Base-by-base conservation (phyloP, 2,113 vertebrate genomes). In the Mesocricetus auratus region DNA sequence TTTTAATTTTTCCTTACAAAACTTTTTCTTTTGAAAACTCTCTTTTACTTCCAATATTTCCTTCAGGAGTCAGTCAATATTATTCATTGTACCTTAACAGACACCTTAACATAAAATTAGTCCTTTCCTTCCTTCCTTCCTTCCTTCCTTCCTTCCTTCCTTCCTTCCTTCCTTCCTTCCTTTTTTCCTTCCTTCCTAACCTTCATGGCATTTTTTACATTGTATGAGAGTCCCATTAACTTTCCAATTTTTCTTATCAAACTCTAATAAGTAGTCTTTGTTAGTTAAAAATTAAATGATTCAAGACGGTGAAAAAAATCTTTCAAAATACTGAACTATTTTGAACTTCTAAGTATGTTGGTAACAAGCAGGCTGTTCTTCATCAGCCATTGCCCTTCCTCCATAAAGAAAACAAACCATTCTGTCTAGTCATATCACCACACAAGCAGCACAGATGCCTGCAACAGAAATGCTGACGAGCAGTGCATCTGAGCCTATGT, bases 11-110 rank as follows among this genome's bases (percentile, higher is more conserved):
- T 89, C 6, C 24, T n/a, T 9, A 15, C 7, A 10, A 33, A 33
- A 53, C 21, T 78, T 88, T 94, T 74, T 78, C 60, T 73, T 95
- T 94, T 91, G 33, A 88, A 88, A 89, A 81, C 42, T 92, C 24
- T 19, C 58, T 78, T 86, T 58, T 66, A 22, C 56, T 19, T 11
- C 39, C 42, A 88, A 12, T 42, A 56, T 79, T 89, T 86, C 88
- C 22, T 22, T 78, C 17, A 56, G 3, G 2, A 45, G 56, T 7
- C 11, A 79, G 62, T 74, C 33, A 68, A 73, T 17, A 56, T 56
- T n/a, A 47, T 53, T 7, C 33, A 68, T 75, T 74, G 29, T 45
- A 31, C 69, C 71, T n/a, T 74, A 53, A 45, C 21, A 39, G 31
- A 42, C 19, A 60, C 62, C 89, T 95, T 79, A 75, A 88, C 64